These are phyloP conservation scores for Microcaecilia unicolor DNA, from an alignment of 2,797 vertebrate species.

Conservation along the genomic window DNA sequence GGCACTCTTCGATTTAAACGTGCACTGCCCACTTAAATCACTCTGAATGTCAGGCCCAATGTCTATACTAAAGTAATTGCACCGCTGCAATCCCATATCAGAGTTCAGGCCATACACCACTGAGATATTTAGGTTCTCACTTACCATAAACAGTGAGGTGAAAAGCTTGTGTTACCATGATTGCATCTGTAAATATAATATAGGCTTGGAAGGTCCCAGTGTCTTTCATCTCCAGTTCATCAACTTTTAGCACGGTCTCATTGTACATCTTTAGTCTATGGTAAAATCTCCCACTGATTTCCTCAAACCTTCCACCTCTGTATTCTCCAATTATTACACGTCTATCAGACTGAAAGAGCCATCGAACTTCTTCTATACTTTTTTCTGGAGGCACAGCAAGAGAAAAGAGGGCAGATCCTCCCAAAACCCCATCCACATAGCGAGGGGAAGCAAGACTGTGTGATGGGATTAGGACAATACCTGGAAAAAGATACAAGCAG, in stretches of 20 bases:
- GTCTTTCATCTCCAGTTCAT: neutral
- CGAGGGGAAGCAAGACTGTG: too few species aligned
- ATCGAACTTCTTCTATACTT: rapidly evolving
- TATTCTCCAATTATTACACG: rapidly evolving
- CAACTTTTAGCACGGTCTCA: neutral
- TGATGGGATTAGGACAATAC: too few species aligned
- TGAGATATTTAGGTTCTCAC: too few species aligned
- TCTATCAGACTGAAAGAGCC: neutral
- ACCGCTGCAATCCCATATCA: too few species aligned
- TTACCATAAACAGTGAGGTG: neutral
- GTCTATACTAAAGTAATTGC: too few species aligned
- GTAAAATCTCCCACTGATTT: neutral
- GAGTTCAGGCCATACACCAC: too few species aligned
- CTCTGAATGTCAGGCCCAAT: too few species aligned
- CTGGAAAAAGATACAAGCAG: too few species aligned
- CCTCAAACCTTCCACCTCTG: neutral
- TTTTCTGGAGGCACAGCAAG: too few species aligned
- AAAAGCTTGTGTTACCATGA: neutral
- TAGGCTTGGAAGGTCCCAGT: neutral
- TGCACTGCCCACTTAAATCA: too few species aligned
- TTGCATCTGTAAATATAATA: neutral
- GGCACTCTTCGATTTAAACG: too few species aligned
- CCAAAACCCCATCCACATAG: neutral
- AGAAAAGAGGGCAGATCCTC: neutral
- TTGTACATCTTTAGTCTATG: neutral